Evolutionary conservation across 2,888 invertebrate genomes (phyloP), one percentile per base, ranked within the genome.

Genomic region (Drosophila anomalipes): DNA sequence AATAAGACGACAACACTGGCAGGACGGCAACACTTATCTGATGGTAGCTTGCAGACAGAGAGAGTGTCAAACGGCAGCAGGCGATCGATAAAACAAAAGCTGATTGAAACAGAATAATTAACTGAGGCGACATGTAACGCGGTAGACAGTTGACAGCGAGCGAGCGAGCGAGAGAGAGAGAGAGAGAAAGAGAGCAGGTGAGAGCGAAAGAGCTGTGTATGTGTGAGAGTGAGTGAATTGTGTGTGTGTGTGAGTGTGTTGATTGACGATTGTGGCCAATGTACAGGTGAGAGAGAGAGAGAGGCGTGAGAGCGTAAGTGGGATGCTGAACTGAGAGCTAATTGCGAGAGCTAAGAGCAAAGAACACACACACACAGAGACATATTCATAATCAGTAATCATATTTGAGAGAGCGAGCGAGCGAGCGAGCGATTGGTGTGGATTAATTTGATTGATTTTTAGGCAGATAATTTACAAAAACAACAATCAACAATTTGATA

Each of bases 381-480:
- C 53, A 64, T 64, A 53, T 41, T 64, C 47, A 61, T 49, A 61
- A 44, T 59, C 64, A 57, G 57, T 68, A 49, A 64, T 57, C 53
- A 62, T 67, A 62, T 67, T 70, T 58, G 57, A 52, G 53, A 58
- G 37, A 58, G 37, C 22, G 56, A 57, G 39, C 37, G 37, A 58
- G 41, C 30, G 51, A 52, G 51, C 30, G 70, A 53, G 69, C 41
- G 59, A 39, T 35, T 54, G 57, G 44, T 74, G 61, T 67, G 39
- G 44, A 67, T 74, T 64, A 51, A 64, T 72, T 80, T 67, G 65
- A 58, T 69, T 60, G 62, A 62, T 59, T 75, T 79, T 81, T 57
- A 85, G 86, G 89, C 91, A 91, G 91, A 91, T 91, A 91, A 92
- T 91, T 91, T 91, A 91, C 91, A 90, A 92, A 91, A 91, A 91